A percentile compares a stretch with the other conserved stretches of the same genome.
Conservation (phyloP, 2,888 invertebrate species). For the Eilema depressum region DNA sequence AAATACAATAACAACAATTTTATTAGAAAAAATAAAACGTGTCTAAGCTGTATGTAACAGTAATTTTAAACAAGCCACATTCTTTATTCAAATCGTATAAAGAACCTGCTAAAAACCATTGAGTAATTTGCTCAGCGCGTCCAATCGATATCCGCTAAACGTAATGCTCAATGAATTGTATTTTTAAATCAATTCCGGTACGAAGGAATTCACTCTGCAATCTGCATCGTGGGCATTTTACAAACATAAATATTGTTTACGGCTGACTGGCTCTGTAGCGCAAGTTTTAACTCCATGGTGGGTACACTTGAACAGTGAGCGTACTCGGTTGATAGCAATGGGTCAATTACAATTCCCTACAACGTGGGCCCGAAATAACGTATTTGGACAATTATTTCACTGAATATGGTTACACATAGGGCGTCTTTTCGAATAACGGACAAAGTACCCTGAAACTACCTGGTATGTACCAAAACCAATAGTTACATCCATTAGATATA, state of each 20-base stretch:
- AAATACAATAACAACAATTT: neutral
- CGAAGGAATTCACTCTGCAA: neutral
- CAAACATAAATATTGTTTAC: neutral
- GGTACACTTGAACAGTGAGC: too few relatives aligned
- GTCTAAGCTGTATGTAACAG: neutral
- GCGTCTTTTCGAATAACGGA: too few relatives aligned
- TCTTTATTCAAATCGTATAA: neutral
- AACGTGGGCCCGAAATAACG: too few relatives aligned
- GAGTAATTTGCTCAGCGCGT: neutral
- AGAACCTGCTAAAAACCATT: neutral
- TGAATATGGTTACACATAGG: too few relatives aligned
- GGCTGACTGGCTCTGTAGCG: neutral
- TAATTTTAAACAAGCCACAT: neutral
- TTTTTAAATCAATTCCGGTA: slow-evolving; percentile 1
- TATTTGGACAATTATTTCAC: too few relatives aligned
- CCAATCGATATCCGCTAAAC: slow-evolving; percentile 4
- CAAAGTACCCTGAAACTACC: too few relatives aligned
- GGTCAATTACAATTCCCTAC: too few relatives aligned
- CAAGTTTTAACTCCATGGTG: too few relatives aligned
- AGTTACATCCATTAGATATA: too few relatives aligned
- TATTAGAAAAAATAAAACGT: neutral
- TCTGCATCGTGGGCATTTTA: neutral
- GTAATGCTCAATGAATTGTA: slow-evolving; percentile 5
- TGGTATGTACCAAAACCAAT: too few relatives aligned
- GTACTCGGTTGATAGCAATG: too few relatives aligned